Conservation (phyloP, 1,140 invertebrate species). For the Brachionus sp. region DNA sequence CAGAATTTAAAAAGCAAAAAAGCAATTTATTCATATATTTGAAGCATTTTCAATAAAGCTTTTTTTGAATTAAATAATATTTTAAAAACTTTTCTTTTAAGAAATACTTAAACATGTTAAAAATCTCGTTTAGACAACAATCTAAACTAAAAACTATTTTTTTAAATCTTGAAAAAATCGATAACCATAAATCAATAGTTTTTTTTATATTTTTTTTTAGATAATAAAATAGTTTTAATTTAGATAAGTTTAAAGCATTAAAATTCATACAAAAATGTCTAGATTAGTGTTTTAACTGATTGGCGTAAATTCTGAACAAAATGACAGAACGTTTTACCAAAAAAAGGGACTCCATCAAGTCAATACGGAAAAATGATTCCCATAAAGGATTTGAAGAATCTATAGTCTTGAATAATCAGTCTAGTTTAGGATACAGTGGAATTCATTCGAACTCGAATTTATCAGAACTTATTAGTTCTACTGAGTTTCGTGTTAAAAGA, state of each 20-base stretch:
- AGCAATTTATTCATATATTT: neutral
- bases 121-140: neutral
- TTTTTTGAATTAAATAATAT: neutral
- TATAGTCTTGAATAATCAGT: slow-evolving; percentile 12
- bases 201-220: neutral
- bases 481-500: neutral
- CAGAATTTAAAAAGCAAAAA: neutral
- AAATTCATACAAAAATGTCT: neutral
- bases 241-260: neutral
- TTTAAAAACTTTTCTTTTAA: neutral
- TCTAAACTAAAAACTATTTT: neutral
- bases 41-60: neutral
- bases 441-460: slow-evolving; percentile 3
- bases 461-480: neutral
- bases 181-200: slow-evolving; percentile 3
- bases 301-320: neutral
- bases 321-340: neutral
- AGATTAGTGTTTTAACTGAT: neutral
- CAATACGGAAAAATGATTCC: slow-evolving; percentile 4
- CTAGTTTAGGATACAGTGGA: neutral
- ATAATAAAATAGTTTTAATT: neutral
- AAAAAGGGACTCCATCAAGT: neutral
- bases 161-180: neutral
- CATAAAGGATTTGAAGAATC: slow-evolving; percentile 2
- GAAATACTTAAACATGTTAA: neutral